Conservation (phyloP, 2,888 invertebrate species). For the Nemotelus nigrinus region DNA sequence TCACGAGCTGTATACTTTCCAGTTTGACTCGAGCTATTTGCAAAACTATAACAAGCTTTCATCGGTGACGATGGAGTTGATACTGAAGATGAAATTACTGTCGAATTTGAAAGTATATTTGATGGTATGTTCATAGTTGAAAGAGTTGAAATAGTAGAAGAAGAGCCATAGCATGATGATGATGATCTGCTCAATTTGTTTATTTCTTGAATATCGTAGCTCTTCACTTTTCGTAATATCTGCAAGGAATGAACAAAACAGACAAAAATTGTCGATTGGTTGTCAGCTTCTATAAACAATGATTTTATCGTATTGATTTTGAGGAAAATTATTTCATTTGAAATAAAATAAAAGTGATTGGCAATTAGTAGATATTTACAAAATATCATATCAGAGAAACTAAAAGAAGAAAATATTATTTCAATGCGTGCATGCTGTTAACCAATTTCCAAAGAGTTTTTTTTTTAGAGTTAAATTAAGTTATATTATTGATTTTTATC, state of each 20-base stretch:
- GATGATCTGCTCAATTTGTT: slow-evolving; percentile 2
- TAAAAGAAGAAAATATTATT: slow-evolving; percentile 7
- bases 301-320: slow-evolving; percentile 1
- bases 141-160: slow-evolving; percentile 23
- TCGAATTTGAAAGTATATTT: slow-evolving; percentile 21
- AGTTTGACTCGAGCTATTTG: slow-evolving; percentile 5
- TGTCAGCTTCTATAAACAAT: neutral
- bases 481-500: neutral
- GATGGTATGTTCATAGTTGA: slow-evolving; percentile 21
- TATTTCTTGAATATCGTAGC: slow-evolving; percentile 37
- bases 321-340: too few relatives aligned
- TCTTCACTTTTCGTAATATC: slow-evolving; percentile 38
- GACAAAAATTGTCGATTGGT: slow-evolving; percentile 26
- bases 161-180: slow-evolving; percentile 19
- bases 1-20: slow-evolving; percentile 47
- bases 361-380: slow-evolving; percentile 31
- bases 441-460: neutral
- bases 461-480: neutral
- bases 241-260: slow-evolving; percentile 38
- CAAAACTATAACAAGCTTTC: slow-evolving; percentile 7
- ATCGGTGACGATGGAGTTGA: slow-evolving; percentile 33
- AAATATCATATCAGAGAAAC: neutral
- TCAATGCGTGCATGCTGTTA: slow-evolving; percentile 21
- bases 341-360: too few relatives aligned
- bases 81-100: slow-evolving; percentile 3